phyloP scores from a whole-genome alignment of 37 sponge, comb jelly and placozoan species.

The Hexactinellida sp. region DNA sequence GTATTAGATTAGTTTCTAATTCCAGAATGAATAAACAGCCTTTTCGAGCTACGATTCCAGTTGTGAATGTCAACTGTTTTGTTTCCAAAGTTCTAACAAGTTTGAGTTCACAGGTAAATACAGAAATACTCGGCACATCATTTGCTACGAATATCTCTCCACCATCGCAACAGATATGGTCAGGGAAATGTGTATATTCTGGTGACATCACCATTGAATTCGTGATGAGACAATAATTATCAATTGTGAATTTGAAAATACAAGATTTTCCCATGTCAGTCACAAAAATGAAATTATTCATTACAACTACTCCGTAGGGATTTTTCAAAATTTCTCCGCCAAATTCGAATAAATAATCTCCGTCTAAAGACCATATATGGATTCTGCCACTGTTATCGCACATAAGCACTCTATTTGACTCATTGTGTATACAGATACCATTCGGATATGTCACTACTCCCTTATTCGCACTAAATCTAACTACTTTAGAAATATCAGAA shows the following conservation, averaged over 20 bases:
- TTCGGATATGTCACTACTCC: neutral
- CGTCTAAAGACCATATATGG: neutral
- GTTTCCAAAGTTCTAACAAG: neutral
- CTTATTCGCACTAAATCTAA: neutral
- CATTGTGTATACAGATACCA: neutral
- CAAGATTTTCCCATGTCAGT: neutral
- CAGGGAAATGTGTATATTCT: neutral
- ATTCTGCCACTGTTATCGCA: neutral
- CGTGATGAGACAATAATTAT: neutral
- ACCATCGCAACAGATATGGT: neutral
- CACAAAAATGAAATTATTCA: neutral
- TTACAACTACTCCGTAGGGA: neutral
- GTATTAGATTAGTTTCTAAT: neutral
- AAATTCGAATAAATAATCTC: neutral
- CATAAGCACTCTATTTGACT: neutral
- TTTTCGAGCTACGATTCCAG: neutral
- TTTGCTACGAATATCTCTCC: neutral
- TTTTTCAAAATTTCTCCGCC: neutral
- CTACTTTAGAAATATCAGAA: neutral
- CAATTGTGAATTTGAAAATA: neutral
- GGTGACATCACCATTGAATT: neutral
- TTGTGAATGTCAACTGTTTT: neutral
- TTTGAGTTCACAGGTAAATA: neutral
- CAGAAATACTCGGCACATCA: neutral
- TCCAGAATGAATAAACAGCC: neutral